Percentiles rank a stretch among this genome's conserved stretches.
These are phyloP conservation scores for Chloroclystis v-ata DNA, from an alignment of 2,888 invertebrate genomes.

Conservation along the genomic window DNA sequence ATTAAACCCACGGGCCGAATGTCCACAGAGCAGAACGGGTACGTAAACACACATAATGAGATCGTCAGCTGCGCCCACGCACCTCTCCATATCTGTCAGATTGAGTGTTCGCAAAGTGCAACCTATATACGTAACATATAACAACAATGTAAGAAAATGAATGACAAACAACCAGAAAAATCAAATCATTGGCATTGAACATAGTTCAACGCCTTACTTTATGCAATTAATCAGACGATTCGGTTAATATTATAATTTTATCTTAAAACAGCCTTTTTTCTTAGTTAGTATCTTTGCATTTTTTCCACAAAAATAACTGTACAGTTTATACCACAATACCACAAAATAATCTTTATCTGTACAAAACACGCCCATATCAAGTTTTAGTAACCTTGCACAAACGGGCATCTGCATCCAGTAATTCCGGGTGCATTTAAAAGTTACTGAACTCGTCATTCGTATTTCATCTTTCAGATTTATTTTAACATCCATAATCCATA, in stretches of 20 bases:
- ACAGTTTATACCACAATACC: too few species aligned
- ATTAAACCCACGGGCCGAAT: conserved; percentile 48
- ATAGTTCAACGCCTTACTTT: background rate
- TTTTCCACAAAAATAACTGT: too few species aligned
- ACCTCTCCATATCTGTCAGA: conserved; percentile 22
- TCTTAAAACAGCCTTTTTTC: too few species aligned
- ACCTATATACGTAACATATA: conserved; percentile 13
- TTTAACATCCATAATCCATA: background rate
- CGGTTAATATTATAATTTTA: background rate
- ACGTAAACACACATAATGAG: conserved; percentile 52
- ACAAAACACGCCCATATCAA: background rate
- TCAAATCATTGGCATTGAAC: background rate
- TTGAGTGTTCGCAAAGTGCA: conserved; percentile 21
- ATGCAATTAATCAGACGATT: background rate
- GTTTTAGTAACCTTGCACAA: background rate
- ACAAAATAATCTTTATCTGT: background rate
- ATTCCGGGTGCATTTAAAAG: conserved; percentile 3
- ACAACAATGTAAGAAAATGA: too few species aligned
- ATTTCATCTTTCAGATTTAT: background rate
- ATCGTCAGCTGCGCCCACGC: conserved; percentile 31
- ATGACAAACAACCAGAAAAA: too few species aligned
- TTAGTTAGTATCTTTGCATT: too few species aligned
- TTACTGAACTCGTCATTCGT: conserved; percentile 1
- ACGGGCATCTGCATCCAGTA: background rate
- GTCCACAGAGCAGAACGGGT: conserved; percentile 51